Percentiles rank a stretch among this genome's conserved stretches.
These are phyloP conservation scores for Cryptocephalus primarius DNA, from an alignment of 2,888 invertebrate species.

Conservation along the genomic window DNA sequence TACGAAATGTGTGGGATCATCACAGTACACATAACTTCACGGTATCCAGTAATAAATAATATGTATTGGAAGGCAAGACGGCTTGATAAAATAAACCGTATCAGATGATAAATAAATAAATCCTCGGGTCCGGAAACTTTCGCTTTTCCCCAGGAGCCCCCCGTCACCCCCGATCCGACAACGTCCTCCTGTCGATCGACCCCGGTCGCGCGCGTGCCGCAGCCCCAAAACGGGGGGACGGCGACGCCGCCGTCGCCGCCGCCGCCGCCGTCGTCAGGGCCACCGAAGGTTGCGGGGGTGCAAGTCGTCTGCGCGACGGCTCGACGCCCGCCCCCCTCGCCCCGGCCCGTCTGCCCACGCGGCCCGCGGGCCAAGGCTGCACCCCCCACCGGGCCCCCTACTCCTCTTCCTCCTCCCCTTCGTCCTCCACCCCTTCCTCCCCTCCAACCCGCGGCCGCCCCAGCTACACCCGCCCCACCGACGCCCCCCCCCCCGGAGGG, in stretches of 20 bases:
- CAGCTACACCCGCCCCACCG: no score
- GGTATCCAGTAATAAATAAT: no score
- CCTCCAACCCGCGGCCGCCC: no score
- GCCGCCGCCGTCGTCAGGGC: constrained; percentile 20
- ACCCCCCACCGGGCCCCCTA: constrained; percentile 3
- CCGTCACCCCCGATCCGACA: background rate
- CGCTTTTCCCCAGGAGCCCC: no score
- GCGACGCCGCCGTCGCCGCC: constrained; percentile 11
- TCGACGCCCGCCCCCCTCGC: constrained; percentile 32
- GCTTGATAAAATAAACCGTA: no score
- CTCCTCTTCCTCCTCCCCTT: background rate
- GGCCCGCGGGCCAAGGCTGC: background rate
- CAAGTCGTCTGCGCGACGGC: constrained; percentile 42
- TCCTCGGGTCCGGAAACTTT: no score
- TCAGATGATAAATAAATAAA: no score
- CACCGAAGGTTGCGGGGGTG: constrained; percentile 24
- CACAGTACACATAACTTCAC: no score
- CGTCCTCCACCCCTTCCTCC: background rate
- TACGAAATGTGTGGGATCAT: no score
- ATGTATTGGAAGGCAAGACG: no score
- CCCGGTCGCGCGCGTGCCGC: constrained; percentile 6
- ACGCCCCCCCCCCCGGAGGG: no score
- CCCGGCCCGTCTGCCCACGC: constrained; percentile 17
- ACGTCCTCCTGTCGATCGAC: constrained; percentile 11
- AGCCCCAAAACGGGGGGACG: constrained; percentile 13